Conservation (phyloP, 2,888 invertebrate genomes). For the Agrypnus murinus region DNA sequence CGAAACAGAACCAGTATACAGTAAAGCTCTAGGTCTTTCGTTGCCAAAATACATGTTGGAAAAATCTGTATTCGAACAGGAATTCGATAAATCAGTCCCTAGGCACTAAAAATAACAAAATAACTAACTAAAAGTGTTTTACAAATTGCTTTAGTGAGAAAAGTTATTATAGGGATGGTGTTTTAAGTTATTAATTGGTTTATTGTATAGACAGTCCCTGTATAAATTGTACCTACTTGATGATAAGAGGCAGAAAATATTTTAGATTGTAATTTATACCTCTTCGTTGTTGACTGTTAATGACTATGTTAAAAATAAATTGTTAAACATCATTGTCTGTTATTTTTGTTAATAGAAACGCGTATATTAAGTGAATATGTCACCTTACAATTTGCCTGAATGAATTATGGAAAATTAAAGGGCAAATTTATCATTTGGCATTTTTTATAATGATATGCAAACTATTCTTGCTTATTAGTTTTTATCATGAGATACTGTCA, state of each 20-base stretch:
- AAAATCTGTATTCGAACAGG: constrained; percentile 79
- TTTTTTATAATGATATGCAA: no score
- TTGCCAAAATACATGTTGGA: constrained; percentile 82
- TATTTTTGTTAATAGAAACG: no score
- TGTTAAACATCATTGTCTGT: constrained; percentile 6
- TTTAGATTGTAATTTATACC: constrained; percentile 11
- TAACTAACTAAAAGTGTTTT: no score
- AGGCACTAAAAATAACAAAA: not conserved
- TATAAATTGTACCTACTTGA: not conserved
- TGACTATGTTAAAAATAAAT: constrained; percentile 30
- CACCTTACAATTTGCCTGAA: no score
- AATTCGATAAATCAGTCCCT: constrained; percentile 75
- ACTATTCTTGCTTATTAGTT: no score
- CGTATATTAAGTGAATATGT: no score
- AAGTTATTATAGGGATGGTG: not conserved
- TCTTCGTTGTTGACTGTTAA: constrained; percentile 25
- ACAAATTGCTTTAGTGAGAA: constrained; percentile 9
- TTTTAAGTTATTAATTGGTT: constrained; percentile 24
- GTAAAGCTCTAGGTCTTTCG: constrained; percentile 77
- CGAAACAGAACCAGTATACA: constrained; percentile 80
- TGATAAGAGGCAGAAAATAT: not conserved
- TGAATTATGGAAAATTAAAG: no score
- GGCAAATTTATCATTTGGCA: no score
- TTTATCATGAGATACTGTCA: no score
- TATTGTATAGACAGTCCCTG: constrained; percentile 6